Evolutionary conservation across 1,140 invertebrate species (phyloP), one percentile per base, ranked within the genome.

Genomic region (Bombus sylvicola): DNA sequence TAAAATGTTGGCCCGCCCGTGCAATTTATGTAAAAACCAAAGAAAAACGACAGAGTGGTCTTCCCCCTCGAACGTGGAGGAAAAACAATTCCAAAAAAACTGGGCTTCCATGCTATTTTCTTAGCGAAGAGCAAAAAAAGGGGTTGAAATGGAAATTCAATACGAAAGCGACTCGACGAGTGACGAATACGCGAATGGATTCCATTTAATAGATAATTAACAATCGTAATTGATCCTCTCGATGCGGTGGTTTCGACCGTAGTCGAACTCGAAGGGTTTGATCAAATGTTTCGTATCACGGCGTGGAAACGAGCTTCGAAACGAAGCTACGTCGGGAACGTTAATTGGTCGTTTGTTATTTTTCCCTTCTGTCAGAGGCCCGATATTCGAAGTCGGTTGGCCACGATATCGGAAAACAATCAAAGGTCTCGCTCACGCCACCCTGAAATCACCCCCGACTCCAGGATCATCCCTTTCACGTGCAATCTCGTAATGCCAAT

Each of bases 391-490:
- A 83, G 78, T 83, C 80, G 77, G 83, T 89, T 83, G 71, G 81
- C 41, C 57, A 62, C 75, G 81, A 84, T 93, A 93, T 92, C 85
- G 92, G 91, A 91, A 92, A 93, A 92, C 92, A 92, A 93, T 93
- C 88, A 86, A 88, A 90, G 85, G 66, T 79, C 79, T 57, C n/a
- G n/a, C 71, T 39, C 79, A 39, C 62, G 34, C 75, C 22, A 37
- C 68, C 47, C 31, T 62, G 15, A 47, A 71, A 41, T 39, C 66
- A 37, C 59, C 68, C n/a, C 59, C 18, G 34, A 10, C 22, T 34
- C 68, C 39, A 15, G 22, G 34, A 66, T 59, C 74, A 39, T 71
- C 86, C 59, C 76, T 53, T 31, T 34, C 43, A 43, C 66, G 80
- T 75, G 43, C 64, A 57, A 57, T 81, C 37, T n/a, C 87, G 71